Evolutionary conservation across 2,888 invertebrate species (phyloP).

Genomic region (Drosophila merina): DNA sequence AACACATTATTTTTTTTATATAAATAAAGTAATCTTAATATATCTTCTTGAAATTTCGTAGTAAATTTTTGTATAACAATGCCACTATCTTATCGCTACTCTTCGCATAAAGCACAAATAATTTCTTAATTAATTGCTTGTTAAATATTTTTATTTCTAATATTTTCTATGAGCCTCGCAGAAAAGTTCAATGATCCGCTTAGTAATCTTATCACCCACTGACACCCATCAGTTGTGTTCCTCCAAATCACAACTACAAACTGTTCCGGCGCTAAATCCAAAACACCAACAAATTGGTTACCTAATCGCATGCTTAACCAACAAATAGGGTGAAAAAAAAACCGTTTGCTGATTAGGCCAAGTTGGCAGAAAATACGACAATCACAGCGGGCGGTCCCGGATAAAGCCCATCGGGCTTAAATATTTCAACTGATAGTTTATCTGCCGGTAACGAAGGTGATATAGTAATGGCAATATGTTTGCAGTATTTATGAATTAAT

Average conservation of each 20-base stretch:
- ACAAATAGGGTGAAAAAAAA: constrained; percentile 2
- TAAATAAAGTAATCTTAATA: neutral
- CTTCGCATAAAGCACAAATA: neutral
- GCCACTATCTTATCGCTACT: constrained; percentile 13
- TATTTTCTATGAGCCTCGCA: constrained; percentile 11
- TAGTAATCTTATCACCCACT: constrained; percentile 28
- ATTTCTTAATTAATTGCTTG: constrained; percentile 16
- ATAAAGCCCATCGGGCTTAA: constrained; percentile 10
- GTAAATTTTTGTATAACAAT: neutral
- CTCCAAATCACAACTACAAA: constrained; percentile 31
- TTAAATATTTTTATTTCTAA: neutral
- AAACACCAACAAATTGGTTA: constrained; percentile 23
- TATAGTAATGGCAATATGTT: constrained; percentile 4
- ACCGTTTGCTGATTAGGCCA: constrained; percentile 28
- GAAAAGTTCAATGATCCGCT: constrained; percentile 38
- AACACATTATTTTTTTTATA: neutral
- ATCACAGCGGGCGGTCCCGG: constrained; percentile 24
- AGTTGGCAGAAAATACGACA: constrained; percentile 14
- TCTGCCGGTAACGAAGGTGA: constrained; percentile 13
- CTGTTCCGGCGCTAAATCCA: constrained; percentile 25
- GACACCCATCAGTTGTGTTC: constrained; percentile 25
- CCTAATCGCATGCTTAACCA: constrained; percentile 25
- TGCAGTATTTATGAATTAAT: constrained; percentile 11
- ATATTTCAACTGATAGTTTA: constrained; percentile 25
- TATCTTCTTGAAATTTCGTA: neutral